Conservation (phyloP, 23 tunicate species). For the Styela clava region DNA sequence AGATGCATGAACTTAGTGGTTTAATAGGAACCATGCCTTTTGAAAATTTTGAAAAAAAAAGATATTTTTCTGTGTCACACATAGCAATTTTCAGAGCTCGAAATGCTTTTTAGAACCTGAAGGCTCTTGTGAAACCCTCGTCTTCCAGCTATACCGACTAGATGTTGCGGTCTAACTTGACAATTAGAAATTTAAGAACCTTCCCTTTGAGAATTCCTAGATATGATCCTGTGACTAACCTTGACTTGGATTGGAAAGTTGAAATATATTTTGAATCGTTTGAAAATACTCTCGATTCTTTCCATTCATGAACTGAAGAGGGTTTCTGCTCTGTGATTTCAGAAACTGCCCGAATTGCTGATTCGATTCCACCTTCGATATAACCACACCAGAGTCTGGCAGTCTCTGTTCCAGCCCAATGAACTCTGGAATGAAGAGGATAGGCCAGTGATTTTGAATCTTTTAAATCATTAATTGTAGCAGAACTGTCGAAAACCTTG, state of each 20-base stretch:
- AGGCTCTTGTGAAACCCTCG: too few relatives aligned
- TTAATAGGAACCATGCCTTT: too few relatives aligned
- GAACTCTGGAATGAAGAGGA: slow-evolving; percentile 57
- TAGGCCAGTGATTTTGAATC: neutral
- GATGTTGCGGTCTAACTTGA: too few relatives aligned
- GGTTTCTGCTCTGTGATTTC: slow-evolving; percentile 31
- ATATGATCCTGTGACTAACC: neutral
- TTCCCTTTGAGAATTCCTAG: too few relatives aligned
- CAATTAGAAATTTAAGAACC: too few relatives aligned
- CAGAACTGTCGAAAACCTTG: neutral
- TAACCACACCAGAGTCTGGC: slow-evolving; percentile 74
- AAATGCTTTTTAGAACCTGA: too few relatives aligned
- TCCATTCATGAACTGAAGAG: neutral
- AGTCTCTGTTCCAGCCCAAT: slow-evolving; percentile 97
- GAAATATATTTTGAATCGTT: neutral
- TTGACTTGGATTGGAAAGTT: neutral
- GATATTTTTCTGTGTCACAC: too few relatives aligned
- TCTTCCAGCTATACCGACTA: too few relatives aligned
- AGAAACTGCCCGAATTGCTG: slow-evolving; percentile 52
- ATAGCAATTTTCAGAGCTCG: too few relatives aligned
- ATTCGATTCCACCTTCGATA: slow-evolving; percentile 81
- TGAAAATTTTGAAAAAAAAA: too few relatives aligned
- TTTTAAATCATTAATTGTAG: too few relatives aligned
- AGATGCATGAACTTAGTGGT: too few relatives aligned
- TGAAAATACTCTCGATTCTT: neutral